Base-by-base conservation (phyloP, 1,140 invertebrate genomes). In the Limonius californicus region DNA sequence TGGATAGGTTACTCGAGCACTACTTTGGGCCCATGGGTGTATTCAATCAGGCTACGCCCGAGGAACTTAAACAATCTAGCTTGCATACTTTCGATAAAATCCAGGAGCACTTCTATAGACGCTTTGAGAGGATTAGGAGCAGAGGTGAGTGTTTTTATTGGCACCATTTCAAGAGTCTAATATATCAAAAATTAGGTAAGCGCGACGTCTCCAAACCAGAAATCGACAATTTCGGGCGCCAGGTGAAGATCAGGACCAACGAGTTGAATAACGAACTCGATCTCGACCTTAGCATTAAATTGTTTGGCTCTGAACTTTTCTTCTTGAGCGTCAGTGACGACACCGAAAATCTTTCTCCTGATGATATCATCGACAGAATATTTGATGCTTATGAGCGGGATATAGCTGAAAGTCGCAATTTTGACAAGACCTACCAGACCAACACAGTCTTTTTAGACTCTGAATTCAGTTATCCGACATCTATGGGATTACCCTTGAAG, bases 1-100 rank as follows among this genome's bases (percentile, higher is more conserved):
- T 97, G 15, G 94, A 97, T 66, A 81, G 83, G 47, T 70, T 95
- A 0, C 72, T 95, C 7, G 94, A 97, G 77, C 85, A 88, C 47
- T 89, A 92, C 71, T 82, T 97, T 30, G 94, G 92, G 14, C 90
- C 91, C 0, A 85, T 87, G 63, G 89, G 91, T 1, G 75, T 86
- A 35, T 71, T 91, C 0, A 82, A 80, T 18, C 77, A 74, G 0
- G 67, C 80, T 12, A 76, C 81, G 14, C 64, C 81, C 0, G 70
- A 82, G 43, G 76, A 85, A 1, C 55, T 87, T 2, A 74, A 81
- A 9, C 71, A 80, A 2, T 69, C 77, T 23, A 75, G 75, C 0
- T 63, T 75, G 0, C 75, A 1, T 69, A 27, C 75, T 20, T 58
- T 75, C 0, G 61, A 74, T 6, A 66, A 75, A 0, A 67, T 84